These are phyloP conservation scores for Acanthisitta chloris DNA, from an alignment of 2,113 vertebrate species.

Conservation along the genomic window DNA sequence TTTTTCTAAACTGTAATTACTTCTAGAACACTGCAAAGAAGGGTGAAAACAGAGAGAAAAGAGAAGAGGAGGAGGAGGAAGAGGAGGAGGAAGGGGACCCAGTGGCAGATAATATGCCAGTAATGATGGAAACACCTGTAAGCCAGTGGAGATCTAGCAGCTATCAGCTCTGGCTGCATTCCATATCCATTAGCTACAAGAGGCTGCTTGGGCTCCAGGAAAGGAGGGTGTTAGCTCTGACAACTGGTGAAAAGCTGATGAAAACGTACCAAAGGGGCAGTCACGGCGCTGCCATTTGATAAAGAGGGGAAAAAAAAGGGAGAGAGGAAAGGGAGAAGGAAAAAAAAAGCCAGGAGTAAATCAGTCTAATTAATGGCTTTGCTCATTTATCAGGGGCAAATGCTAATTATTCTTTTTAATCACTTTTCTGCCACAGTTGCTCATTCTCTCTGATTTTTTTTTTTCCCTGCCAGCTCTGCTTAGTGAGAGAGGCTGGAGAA, in stretches of 20 bases:
- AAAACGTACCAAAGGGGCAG: slow-evolving; percentile 70
- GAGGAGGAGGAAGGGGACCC: slow-evolving; percentile 30
- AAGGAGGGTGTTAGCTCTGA: slow-evolving; percentile 66
- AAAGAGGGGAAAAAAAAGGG: background rate
- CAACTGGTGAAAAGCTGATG: slow-evolving; percentile 71
- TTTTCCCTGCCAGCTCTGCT: slow-evolving; percentile 16
- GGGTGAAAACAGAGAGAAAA: background rate
- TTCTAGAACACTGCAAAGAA: slow-evolving; percentile 37
- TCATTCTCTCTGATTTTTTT: slow-evolving; percentile 22
- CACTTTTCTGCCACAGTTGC: slow-evolving; percentile 77
- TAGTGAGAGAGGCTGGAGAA: slow-evolving; percentile 28
- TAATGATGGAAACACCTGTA: slow-evolving; percentile 73
- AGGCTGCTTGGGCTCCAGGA: slow-evolving; percentile 59
- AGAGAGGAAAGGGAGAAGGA: background rate
- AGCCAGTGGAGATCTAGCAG: slow-evolving; percentile 62
- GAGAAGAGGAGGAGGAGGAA: background rate
- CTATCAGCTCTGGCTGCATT: slow-evolving; percentile 71
- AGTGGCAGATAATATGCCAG: slow-evolving; percentile 35
- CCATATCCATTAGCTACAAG: slow-evolving; percentile 72
- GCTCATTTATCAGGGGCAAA: slow-evolving; percentile 79
- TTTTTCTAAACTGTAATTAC: slow-evolving; percentile 56
- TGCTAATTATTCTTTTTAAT: slow-evolving; percentile 87
- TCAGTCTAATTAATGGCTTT: slow-evolving; percentile 82
- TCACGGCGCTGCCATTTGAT: slow-evolving; percentile 60
- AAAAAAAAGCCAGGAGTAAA: slow-evolving; percentile 66